Evolutionary conservation across 1,140 invertebrate species (phyloP), one percentile per base, ranked within the genome.

Genomic region (Globodera ellingtonae): DNA sequence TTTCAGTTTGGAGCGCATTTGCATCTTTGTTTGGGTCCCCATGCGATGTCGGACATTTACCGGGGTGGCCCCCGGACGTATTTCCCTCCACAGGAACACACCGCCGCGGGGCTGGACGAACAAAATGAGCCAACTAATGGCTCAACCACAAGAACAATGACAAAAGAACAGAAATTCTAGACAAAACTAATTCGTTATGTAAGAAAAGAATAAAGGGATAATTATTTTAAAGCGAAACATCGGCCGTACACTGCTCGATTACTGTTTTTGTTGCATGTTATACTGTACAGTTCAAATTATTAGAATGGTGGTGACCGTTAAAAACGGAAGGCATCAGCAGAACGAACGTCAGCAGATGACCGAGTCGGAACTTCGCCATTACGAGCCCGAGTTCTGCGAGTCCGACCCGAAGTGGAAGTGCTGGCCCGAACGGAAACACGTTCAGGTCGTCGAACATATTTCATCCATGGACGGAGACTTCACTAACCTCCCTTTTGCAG

Each of bases 21-120:
- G 5, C 24, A 77, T 13, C 21, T 77, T n/a, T 77, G 75, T 15
- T 62, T 77, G 65, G 75, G 75, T 59, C 75, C 75, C 24, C 75
- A 77, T 46, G n/a, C 75, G 62, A 62, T 77, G 75, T 67, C 62
- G 9, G 75, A 77, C 48, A 77, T 77, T 21, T 77, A 77, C 56
- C 62, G 75, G 6, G 75, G 75, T 8, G 75, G 75, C 10, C 75
- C 75, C 35, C 48, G 48, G 18, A 35, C 44, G 10, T 62, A 77
- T n/a, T 18, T 47, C 7, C 15, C 44, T 5, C 18, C 69, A 13
- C 10, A 75, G 59, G 10, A 52, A 15, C 35, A 15, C 24, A 9
- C 21, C 59, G 59, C 52, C n/a, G 15, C 10, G 15, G 47, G 4
- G n/a, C 46, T 35, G 47, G 21, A 21, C 44, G 44, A 62, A 44